These are phyloP conservation scores for Heliocidaris erythrogramma DNA, from an alignment of 35 echinoderm and acorn worm genomes.

Conservation along the genomic window DNA sequence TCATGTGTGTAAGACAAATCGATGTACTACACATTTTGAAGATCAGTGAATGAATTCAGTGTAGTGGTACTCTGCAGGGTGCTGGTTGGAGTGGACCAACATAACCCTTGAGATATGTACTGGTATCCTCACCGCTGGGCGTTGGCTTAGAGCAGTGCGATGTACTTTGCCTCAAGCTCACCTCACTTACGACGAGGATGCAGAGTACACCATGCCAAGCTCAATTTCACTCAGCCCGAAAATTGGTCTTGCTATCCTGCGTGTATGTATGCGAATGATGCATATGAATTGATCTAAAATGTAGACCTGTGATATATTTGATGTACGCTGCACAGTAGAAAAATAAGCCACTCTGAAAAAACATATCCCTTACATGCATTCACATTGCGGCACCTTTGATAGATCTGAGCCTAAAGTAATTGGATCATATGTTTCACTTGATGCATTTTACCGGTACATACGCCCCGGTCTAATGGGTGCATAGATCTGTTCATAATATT, in stretches of 20 bases:
- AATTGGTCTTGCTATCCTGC: neutral
- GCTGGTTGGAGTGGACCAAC: too few relatives aligned
- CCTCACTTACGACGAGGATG: neutral
- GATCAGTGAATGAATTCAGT: too few relatives aligned
- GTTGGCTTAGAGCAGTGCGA: neutral
- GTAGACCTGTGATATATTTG: neutral
- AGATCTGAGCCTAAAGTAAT: neutral
- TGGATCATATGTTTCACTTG: neutral
- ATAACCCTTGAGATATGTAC: neutral
- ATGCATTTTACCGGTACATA: neutral
- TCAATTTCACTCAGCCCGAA: neutral
- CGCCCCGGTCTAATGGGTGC: too few relatives aligned
- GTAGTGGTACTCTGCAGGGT: too few relatives aligned
- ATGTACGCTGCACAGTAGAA: neutral
- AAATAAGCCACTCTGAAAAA: neutral
- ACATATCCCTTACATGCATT: neutral
- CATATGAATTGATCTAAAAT: neutral
- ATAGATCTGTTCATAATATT: neutral
- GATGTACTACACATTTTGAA: too few relatives aligned
- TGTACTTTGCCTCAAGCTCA: neutral
- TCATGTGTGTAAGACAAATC: too few relatives aligned
- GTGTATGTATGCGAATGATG: neutral
- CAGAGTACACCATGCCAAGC: neutral
- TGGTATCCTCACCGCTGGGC: neutral
- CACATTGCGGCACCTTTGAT: neutral